Evolutionary conservation across 2,888 invertebrate genomes (phyloP).

Genomic region (Lycocerus yunnanus): DNA sequence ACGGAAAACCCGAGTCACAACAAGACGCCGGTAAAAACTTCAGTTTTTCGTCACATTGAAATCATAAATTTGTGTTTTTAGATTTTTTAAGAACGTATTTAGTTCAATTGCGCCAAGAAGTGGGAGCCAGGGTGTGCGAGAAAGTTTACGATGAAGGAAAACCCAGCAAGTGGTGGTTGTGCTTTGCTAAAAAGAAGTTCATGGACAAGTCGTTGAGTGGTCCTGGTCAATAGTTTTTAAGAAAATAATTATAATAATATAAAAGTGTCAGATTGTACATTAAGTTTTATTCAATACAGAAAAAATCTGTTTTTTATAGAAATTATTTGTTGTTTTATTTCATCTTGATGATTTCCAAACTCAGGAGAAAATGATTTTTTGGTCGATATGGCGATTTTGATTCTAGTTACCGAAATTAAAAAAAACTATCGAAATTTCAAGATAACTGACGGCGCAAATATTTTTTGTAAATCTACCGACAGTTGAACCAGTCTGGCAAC

Average conservation of each 20-base stretch:
- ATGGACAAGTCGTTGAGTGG: conserved; percentile 97
- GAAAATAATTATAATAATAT: not conserved
- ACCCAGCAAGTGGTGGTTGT: conserved; percentile 99
- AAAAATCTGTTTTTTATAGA: not conserved
- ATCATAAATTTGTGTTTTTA: conserved; percentile 52
- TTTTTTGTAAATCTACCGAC: too few species aligned
- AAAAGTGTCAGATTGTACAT: not conserved
- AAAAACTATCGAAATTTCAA: too few species aligned
- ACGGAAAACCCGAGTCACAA: conserved; percentile 79
- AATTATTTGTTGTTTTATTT: too few species aligned
- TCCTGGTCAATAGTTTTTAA: conserved; percentile 70
- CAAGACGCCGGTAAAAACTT: conserved; percentile 74
- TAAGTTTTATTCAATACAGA: not conserved
- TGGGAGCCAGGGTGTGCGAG: conserved; percentile 88
- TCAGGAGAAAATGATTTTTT: too few species aligned
- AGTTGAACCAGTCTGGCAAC: too few species aligned
- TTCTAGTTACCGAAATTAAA: too few species aligned
- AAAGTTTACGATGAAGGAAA: conserved; percentile 92
- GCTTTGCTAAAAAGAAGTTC: conserved; percentile 98
- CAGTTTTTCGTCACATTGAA: not conserved
- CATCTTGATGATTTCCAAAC: too few species aligned
- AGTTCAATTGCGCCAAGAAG: conserved; percentile 93
- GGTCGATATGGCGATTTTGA: too few species aligned
- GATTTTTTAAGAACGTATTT: conserved; percentile 92
- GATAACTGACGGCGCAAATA: too few species aligned